A percentile compares a stretch with the other conserved stretches of the same genome.
Conservation (phyloP, 2,888 invertebrate species). For the Drosophila mayaguana region DNA sequence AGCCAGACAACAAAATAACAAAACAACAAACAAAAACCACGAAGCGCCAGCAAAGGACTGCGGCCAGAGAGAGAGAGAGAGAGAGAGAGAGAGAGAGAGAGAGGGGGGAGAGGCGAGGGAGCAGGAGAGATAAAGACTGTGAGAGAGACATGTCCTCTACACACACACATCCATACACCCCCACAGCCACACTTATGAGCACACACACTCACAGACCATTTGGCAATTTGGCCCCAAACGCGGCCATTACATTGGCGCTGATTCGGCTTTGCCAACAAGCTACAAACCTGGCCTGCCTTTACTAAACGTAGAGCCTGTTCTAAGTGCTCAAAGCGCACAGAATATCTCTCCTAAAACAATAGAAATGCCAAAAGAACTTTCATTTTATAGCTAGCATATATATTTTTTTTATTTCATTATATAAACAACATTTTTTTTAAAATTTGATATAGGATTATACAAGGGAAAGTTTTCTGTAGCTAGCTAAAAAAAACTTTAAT, state of each 20-base stretch:
- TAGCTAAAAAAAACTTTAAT: too few species aligned
- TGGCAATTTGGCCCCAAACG: constrained; percentile 62
- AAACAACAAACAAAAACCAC: constrained; percentile 69
- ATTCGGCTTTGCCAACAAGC: constrained; percentile 25
- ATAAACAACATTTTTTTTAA: too few species aligned
- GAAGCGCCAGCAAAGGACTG: constrained; percentile 43
- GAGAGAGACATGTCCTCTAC: constrained; percentile 22
- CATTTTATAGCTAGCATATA: too few species aligned
- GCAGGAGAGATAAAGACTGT: not conserved
- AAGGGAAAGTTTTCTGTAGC: too few species aligned
- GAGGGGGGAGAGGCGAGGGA: too few species aligned
- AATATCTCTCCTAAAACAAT: not conserved
- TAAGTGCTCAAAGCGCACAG: constrained; percentile 1
- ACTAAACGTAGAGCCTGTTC: constrained; percentile 41
- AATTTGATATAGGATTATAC: too few species aligned
- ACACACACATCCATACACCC: constrained; percentile 14
- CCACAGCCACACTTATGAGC: constrained; percentile 3
- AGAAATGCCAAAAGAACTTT: not conserved
- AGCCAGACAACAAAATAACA: constrained; percentile 72
- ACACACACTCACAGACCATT: constrained; percentile 33
- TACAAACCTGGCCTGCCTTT: constrained; percentile 40
- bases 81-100: not conserved
- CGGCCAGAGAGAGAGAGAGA: not conserved
- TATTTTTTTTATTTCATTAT: too few species aligned
- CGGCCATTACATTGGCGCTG: constrained; percentile 52